Evolutionary conservation across 2,113 vertebrate species (phyloP), one percentile per base, ranked within the genome.

Genomic region (Nycticorax nycticorax): DNA sequence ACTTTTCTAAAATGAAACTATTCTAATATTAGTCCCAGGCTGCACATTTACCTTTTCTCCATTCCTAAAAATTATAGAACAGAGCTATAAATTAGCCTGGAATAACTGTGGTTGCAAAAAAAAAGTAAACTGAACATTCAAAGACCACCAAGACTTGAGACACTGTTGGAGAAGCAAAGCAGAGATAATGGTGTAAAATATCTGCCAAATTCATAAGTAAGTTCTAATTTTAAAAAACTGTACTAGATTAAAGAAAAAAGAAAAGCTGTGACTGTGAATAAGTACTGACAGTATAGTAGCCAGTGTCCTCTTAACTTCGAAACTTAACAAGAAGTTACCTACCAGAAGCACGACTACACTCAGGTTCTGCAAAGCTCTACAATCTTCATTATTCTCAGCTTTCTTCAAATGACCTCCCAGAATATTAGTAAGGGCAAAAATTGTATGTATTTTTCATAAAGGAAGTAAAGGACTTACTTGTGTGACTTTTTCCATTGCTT

Each of bases 381-480:
- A 35, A 28, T 21, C 8, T 81, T 28, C 16, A 56, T 48, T 16
- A 24, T 35, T 62, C 12, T 37, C 45, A 67, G 6, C 32, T 59
- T 80, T 71, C 24, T 80, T 88, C 63, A 73, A 50, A 39, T 27
- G 55, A 74, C 12, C 7, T 81, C 32, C 71, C 55, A 73, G n/a
- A 79, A 79, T 52, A 75, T 21, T 56, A 83, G 1, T 4, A 12
- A 8, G 5, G 14, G 12, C 10, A 73, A 59, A 59, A 62, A 33
- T 2, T 5, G 9, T 33, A 47, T 3, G n/a, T 32, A 24, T 30
- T 72, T 91, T 85, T 74, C 26, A 55, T 18, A 93, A 53, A 74
- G 28, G 14, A 83, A 50, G n/a, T 16, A 71, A 63, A 62, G 22
- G 35, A 98, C 98, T 96, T 98, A 98, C 98, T 45, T 94, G 69